phyloP scores from a whole-genome alignment of 2,113 vertebrate species.

The Dasypus novemcinctus region DNA sequence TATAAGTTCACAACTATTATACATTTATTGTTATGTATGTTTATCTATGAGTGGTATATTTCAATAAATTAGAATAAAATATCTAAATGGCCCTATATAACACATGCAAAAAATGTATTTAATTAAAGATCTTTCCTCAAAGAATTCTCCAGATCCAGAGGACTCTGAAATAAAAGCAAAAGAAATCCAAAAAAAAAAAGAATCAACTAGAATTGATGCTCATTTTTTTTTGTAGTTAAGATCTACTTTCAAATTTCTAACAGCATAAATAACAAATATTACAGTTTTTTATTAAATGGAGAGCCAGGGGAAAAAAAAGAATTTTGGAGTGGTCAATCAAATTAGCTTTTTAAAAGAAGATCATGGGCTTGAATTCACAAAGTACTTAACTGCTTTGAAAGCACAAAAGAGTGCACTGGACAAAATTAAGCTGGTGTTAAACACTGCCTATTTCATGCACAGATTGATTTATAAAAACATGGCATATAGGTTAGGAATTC shows the following conservation, averaged over 20 bases:
- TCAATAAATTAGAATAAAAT: too few species aligned
- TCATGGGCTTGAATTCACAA: constrained; percentile 21
- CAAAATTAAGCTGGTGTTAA: constrained; percentile 68
- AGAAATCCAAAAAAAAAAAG: too few species aligned
- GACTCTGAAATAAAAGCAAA: too few species aligned
- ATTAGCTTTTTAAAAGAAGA: neutral
- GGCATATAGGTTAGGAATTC: constrained; percentile 73
- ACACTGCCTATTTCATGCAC: constrained; percentile 70
- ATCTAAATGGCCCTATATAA: too few species aligned
- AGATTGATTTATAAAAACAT: constrained; percentile 78
- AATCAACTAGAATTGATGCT: neutral
- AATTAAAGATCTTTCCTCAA: too few species aligned
- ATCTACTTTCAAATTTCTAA: constrained; percentile 44
- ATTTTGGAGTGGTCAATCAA: constrained; percentile 14
- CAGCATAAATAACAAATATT: neutral
- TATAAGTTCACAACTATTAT: too few species aligned
- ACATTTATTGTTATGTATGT: too few species aligned
- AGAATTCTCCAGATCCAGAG: too few species aligned
- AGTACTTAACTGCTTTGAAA: constrained; percentile 34
- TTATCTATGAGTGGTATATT: too few species aligned
- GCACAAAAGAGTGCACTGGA: constrained; percentile 18
- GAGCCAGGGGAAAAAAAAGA: neutral
- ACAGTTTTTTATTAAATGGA: constrained; percentile 45
- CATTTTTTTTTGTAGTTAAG: neutral
- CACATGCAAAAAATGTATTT: too few species aligned